Evolutionary conservation across 2,797 vertebrate genomes (phyloP).

Genomic region (Notolabrus celidotus): DNA sequence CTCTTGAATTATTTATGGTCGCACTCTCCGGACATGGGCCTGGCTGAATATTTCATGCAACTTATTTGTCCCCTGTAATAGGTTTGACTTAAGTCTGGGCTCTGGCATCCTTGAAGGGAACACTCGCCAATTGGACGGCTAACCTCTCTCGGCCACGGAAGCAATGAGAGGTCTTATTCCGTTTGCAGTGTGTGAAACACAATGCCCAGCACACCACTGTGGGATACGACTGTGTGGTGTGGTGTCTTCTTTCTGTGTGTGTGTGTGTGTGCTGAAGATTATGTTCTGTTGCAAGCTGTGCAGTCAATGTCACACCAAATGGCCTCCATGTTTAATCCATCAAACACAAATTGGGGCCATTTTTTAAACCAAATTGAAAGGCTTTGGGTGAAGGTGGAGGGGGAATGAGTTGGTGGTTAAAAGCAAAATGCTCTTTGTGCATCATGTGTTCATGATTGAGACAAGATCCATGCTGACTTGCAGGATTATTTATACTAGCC

Average conservation of each 20-base stretch:
- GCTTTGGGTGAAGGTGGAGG: too few species aligned
- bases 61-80: conserved; percentile 76
- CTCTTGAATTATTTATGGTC: conserved; percentile 73
- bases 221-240: not conserved
- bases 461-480: too few species aligned
- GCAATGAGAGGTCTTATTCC: conserved; percentile 38
- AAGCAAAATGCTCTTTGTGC: too few species aligned
- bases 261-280: not conserved
- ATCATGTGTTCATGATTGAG: too few species aligned
- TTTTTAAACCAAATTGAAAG: too few species aligned
- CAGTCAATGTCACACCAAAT: not conserved
- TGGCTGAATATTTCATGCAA: conserved; percentile 79
- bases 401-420: too few species aligned
- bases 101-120: conserved; percentile 28
- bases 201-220: conserved; percentile 1
- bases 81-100: conserved; percentile 67
- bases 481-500: too few species aligned
- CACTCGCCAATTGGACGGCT: conserved; percentile 44
- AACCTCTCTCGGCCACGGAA: conserved; percentile 22
- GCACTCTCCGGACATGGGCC: conserved; percentile 57
- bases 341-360: too few species aligned
- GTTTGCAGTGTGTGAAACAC: conserved; percentile 21
- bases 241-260: not conserved
- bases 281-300: not conserved
- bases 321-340: not conserved